Evolutionary conservation across 1,140 invertebrate species (phyloP).

Genomic region (Caenorhabditis brenneri): DNA sequence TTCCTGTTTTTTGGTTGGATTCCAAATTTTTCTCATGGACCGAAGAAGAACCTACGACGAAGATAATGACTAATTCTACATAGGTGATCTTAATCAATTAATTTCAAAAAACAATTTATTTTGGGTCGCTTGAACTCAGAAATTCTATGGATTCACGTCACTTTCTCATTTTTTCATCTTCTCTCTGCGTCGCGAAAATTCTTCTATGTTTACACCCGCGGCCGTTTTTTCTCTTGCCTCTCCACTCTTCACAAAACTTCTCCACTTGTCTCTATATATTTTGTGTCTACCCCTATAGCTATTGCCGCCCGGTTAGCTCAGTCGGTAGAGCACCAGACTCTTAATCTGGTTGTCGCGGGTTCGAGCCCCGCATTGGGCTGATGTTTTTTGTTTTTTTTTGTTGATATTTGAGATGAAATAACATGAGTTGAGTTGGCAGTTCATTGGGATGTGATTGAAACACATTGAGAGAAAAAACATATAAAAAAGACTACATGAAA

Average conservation of each 20-base stretch:
- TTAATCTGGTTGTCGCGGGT: slow-evolving; percentile 71
- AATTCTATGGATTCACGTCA: too few relatives aligned
- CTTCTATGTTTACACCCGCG: too few relatives aligned
- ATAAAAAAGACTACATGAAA: neutral
- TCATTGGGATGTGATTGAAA: neutral
- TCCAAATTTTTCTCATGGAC: neutral
- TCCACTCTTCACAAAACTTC: neutral
- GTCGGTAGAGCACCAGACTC: slow-evolving; percentile 72
- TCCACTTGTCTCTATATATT: neutral
- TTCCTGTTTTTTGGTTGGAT: neutral
- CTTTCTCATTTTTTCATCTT: too few relatives aligned
- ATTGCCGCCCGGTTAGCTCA: slow-evolving; percentile 69
- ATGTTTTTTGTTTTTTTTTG: slow-evolving; percentile 38
- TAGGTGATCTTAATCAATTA: too few relatives aligned
- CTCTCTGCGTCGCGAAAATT: too few relatives aligned
- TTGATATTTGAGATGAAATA: neutral
- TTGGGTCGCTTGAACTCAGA: too few relatives aligned
- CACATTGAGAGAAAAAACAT: neutral
- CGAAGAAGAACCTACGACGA: neutral
- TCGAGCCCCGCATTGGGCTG: slow-evolving; percentile 70
- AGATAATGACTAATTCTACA: neutral
- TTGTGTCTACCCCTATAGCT: neutral
- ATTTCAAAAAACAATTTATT: too few relatives aligned
- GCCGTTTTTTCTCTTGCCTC: neutral
- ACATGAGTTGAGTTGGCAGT: neutral